These are phyloP conservation scores for Parapsyche elsis DNA, from an alignment of 1,140 invertebrate genomes.

Conservation along the genomic window DNA sequence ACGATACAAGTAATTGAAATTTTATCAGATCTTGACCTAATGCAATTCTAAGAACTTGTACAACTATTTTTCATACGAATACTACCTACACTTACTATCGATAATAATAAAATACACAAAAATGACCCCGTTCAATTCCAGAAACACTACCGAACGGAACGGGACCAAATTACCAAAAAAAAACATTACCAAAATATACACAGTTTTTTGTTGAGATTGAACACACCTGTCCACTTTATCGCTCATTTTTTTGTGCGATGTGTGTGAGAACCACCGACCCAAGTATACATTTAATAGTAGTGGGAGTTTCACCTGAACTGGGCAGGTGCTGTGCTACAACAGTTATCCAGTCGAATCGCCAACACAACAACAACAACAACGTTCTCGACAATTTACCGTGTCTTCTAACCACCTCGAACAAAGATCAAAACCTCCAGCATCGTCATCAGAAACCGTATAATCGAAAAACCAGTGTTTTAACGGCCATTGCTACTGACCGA, in stretches of 20 bases:
- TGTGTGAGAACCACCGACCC: neutral
- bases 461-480: neutral
- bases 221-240: conserved; percentile 23
- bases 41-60: too few species aligned
- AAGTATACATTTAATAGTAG: neutral
- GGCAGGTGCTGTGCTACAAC: conserved; percentile 36
- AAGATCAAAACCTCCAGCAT: neutral
- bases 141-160: too few species aligned
- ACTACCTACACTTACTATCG: too few species aligned
- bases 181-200: too few species aligned
- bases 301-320: conserved; percentile 36
- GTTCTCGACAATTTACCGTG: neutral
- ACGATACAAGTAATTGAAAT: neutral
- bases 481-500: neutral
- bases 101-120: too few species aligned
- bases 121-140: too few species aligned
- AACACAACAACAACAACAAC: neutral
- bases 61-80: too few species aligned
- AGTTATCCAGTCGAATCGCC: conserved; percentile 22
- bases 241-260: neutral
- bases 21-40: too few species aligned
- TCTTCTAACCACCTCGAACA: neutral
- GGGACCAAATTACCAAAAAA: too few species aligned
- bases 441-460: neutral
- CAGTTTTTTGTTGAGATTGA: neutral